A percentile compares a stretch with the other conserved stretches of the same genome.
phyloP scores from a whole-genome alignment of 2,888 invertebrate genomes.

The Cinara cedri region DNA sequence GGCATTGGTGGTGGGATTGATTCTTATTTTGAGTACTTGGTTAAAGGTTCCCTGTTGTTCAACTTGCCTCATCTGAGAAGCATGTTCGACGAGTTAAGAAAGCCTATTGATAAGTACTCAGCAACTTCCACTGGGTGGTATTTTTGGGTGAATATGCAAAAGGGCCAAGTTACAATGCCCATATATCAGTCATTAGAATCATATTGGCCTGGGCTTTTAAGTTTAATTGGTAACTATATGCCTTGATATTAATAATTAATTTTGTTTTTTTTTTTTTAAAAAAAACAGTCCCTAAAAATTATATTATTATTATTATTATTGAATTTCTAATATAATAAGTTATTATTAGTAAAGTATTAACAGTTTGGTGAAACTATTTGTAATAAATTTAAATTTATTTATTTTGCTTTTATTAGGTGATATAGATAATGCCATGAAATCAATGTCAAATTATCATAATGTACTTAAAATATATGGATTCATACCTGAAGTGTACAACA shows the following conservation, averaged over 20 bases:
- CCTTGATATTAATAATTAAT: conserved; percentile 5
- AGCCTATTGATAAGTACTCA: conserved; percentile 76
- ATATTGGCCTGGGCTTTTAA: conserved; percentile 96
- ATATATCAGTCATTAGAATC: conserved; percentile 99
- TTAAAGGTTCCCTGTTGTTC: conserved; percentile 91
- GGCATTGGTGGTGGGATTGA: conserved; percentile 96
- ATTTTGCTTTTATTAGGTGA: conserved; percentile 71
- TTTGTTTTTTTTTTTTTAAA: too few species aligned
- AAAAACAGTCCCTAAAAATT: not conserved
- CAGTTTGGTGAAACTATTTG: not conserved
- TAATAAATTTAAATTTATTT: not conserved
- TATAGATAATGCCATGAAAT: conserved; percentile 87
- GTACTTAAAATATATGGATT: conserved; percentile 98
- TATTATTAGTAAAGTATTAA: not conserved
- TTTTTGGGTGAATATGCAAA: conserved; percentile 98
- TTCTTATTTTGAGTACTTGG: conserved; percentile 97
- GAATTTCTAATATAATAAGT: not conserved
- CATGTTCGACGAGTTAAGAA: conserved; percentile 83
- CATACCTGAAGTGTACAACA: conserved; percentile 96
- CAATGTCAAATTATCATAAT: conserved; percentile 93
- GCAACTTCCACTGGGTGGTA: conserved; percentile 97
- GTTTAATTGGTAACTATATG: conserved; percentile 71
- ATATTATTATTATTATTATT: not conserved
- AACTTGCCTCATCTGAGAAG: conserved; percentile 89
- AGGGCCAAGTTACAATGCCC: conserved; percentile 92